phyloP scores from a whole-genome alignment of 1,140 invertebrate species.

The Penaeus indicus region DNA sequence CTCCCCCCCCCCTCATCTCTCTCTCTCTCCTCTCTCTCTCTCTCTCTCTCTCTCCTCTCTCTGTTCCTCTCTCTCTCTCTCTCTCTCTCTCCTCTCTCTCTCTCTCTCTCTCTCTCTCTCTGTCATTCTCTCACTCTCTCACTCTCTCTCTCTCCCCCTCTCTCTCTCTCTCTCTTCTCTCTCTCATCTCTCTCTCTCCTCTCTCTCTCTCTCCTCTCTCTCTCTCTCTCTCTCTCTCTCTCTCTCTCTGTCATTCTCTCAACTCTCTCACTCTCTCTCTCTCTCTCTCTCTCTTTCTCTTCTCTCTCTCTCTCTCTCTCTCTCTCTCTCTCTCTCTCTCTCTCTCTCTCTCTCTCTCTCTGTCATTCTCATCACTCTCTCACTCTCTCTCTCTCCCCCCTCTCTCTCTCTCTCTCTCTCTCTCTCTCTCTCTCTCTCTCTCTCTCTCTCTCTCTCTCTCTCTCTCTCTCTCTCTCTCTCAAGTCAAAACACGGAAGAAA shows the following conservation, averaged over 20 bases:
- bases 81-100: no score
- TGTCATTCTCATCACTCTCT: neutral
- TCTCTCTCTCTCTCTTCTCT: no score
- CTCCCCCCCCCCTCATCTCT: neutral
- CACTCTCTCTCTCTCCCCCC: neutral
- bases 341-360: neutral
- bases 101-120: no score
- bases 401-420: neutral
- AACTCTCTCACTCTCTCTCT: slow-evolving; percentile 25
- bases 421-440: neutral
- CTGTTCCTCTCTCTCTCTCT: no score
- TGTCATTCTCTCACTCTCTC: no score
- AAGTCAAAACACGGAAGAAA: no score
- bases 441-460: neutral
- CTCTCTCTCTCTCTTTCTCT: neutral
- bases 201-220: no score
- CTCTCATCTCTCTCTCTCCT: no score
- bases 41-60: no score
- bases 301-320: neutral
- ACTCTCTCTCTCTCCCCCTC: no score
- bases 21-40: neutral
- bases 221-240: neutral
- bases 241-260: slow-evolving; percentile 18
- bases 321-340: neutral
- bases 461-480: neutral